Conservation (phyloP, 2,797 vertebrate genomes). For the Mionectes olivaceus region DNA sequence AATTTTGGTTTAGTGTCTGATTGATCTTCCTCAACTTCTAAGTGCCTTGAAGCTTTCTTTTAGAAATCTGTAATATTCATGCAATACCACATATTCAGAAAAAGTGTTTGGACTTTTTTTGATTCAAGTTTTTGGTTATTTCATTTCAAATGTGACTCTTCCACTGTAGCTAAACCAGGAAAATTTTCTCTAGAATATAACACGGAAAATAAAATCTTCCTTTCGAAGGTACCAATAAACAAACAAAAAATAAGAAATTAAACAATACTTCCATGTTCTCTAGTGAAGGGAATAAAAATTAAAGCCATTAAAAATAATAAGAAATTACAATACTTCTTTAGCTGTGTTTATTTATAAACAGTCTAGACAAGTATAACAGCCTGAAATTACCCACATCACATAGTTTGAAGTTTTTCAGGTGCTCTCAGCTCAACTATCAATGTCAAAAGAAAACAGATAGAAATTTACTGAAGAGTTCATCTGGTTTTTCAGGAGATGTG, state of each 20-base stretch:
- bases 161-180: not conserved
- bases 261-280: not conserved
- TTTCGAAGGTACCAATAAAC: not conserved
- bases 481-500: not conserved
- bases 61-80: not conserved
- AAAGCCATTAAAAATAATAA: not conserved
- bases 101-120: not conserved
- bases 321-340: not conserved
- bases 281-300: not conserved
- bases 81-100: not conserved
- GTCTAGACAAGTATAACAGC: not conserved
- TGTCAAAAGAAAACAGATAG: not conserved
- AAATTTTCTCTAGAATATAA: not conserved
- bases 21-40: not conserved
- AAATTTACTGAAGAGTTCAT: not conserved
- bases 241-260: not conserved
- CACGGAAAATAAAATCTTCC: not conserved
- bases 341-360: not conserved
- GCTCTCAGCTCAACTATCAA: not conserved
- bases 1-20: not conserved
- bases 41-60: not conserved
- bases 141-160: not conserved
- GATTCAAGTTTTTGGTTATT: not conserved
- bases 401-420: not conserved
- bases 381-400: not conserved